phyloP scores from a whole-genome alignment of 1,140 invertebrate species.

The Aricia agestis region DNA sequence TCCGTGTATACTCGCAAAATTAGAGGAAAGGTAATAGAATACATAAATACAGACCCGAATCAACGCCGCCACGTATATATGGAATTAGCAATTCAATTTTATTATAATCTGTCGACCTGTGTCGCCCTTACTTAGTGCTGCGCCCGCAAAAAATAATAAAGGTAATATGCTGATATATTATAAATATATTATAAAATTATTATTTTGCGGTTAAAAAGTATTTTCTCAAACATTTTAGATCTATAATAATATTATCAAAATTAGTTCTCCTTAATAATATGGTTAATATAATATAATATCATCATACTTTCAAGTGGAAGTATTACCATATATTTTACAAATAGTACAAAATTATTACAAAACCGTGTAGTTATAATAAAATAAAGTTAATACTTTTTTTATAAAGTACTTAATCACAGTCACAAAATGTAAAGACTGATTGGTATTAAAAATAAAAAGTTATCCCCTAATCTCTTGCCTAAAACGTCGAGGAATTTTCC shows the following conservation, averaged over 20 bases:
- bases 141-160: constrained; percentile 4
- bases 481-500: constrained; percentile 25
- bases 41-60: constrained; percentile 31
- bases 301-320: no score
- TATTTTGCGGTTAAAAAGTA: not conserved
- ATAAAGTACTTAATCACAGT: not conserved
- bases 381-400: not conserved
- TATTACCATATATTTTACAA: no score
- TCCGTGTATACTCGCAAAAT: constrained; percentile 54
- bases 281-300: no score
- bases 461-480: not conserved
- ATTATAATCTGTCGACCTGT: constrained; percentile 25
- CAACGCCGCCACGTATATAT: constrained; percentile 25
- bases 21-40: constrained; percentile 43
- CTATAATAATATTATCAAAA: not conserved
- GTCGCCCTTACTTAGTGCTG: constrained; percentile 2
- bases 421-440: not conserved
- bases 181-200: not conserved
- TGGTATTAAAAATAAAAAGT: constrained; percentile 14
- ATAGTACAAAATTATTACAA: not conserved
- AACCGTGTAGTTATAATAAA: no score
- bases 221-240: no score
- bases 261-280: no score
- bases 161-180: not conserved
- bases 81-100: constrained; percentile 32